Conservation (phyloP, 1,140 invertebrate species). For the Sweltsa coloradensis region DNA sequence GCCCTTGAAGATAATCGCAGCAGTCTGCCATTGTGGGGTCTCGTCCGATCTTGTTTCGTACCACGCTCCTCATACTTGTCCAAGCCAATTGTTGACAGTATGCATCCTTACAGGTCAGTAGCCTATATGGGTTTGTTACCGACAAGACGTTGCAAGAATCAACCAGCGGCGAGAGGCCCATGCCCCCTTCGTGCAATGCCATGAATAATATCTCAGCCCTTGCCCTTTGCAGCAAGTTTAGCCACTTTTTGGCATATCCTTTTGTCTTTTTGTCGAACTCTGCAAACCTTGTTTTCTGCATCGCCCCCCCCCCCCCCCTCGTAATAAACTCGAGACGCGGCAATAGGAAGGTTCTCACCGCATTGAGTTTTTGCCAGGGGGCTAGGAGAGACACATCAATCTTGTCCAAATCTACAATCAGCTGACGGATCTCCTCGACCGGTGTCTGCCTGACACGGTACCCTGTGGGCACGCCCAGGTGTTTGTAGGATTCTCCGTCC, state of each 20-base stretch:
- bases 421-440: constrained; percentile 8
- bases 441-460: constrained; percentile 19
- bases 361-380: constrained; percentile 30
- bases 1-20: constrained; percentile 17
- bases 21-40: constrained; percentile 6
- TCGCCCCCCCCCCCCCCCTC: constrained; percentile 13
- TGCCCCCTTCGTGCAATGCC: constrained; percentile 1
- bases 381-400: constrained; percentile 21
- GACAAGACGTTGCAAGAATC: constrained; percentile 17
- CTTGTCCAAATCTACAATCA: constrained; percentile 12
- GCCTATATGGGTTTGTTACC: constrained; percentile 20
- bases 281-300: constrained; percentile 16
- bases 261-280: constrained; percentile 18
- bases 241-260: constrained; percentile 19
- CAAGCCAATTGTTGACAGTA: constrained; percentile 16
- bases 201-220: too few species aligned
- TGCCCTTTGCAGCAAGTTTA: constrained; percentile 22
- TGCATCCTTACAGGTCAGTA: constrained; percentile 18
- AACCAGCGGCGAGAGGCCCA: constrained; percentile 17
- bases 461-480: constrained; percentile 23
- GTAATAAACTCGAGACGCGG: constrained; percentile 24
- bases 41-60: constrained; percentile 4
- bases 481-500: constrained; percentile 18
- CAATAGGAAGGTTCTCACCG: constrained; percentile 23
- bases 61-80: constrained; percentile 9